Conservation (phyloP, 1,140 invertebrate genomes). For the Phenacoccus solenopsis region DNA sequence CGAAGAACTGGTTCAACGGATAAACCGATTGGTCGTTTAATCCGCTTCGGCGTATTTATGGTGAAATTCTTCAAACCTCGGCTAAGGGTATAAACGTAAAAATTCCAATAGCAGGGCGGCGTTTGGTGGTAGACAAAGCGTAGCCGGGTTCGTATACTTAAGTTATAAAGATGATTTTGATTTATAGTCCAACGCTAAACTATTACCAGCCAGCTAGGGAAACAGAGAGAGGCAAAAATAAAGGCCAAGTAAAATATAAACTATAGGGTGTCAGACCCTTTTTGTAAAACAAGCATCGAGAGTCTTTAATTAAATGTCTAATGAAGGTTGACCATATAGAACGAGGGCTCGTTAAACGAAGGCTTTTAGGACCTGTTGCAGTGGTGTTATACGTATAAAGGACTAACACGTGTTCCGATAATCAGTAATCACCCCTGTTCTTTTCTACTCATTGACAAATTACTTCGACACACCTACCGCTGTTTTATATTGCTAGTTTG, state of each 20-base stretch:
- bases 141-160: no score
- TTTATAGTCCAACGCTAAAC: no score
- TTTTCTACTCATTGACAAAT: conserved; percentile 13
- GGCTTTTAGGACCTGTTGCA: not conserved
- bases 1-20: no score
- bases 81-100: no score
- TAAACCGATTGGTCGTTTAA: no score
- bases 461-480: conserved; percentile 15
- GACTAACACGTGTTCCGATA: conserved; percentile 9
- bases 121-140: no score
- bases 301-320: not conserved
- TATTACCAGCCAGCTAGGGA: no score
- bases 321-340: not conserved
- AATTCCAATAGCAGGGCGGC: no score
- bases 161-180: no score
- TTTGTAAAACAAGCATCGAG: not conserved
- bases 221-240: not conserved
- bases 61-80: no score
- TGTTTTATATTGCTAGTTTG: conserved; percentile 6
- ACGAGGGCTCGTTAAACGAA: not conserved
- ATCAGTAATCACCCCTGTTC: conserved; percentile 14
- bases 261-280: not conserved
- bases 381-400: not conserved
- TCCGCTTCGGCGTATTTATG: no score
- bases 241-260: not conserved